Evolutionary conservation across 2,888 invertebrate species (phyloP).

Genomic region (Cremastobaeus sp.): DNA sequence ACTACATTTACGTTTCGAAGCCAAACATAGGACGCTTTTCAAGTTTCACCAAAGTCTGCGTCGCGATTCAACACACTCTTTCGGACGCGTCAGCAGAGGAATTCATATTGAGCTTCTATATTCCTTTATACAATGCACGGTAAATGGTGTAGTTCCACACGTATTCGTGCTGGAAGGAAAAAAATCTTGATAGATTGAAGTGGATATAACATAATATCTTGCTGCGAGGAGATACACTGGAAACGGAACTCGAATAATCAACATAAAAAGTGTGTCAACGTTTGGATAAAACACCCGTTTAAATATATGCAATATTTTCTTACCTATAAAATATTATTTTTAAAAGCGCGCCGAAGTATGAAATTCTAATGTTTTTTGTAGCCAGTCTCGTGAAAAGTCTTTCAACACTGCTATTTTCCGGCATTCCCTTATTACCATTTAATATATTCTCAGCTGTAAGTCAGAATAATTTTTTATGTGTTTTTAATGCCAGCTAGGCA

Average conservation of each 20-base stretch:
- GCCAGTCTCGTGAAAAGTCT: too few species aligned
- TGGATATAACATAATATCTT: conserved; percentile 24
- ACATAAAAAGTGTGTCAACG: conserved; percentile 40
- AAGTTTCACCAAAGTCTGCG: conserved; percentile 36
- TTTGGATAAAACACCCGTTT: conserved; percentile 23
- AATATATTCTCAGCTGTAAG: too few species aligned
- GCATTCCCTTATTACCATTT: too few species aligned
- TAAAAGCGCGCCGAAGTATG: background rate
- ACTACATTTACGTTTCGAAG: conserved; percentile 38
- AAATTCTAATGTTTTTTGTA: conserved; percentile 16
- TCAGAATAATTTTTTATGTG: too few species aligned
- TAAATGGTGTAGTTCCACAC: conserved; percentile 1
- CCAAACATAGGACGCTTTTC: conserved; percentile 38
- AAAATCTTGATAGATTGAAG: conserved; percentile 39
- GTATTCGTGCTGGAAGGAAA: conserved; percentile 21
- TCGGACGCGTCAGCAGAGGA: conserved; percentile 30
- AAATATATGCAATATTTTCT: conserved; percentile 26
- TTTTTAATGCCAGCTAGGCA: too few species aligned
- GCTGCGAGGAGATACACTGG: background rate
- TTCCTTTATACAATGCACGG: background rate
- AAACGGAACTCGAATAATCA: conserved; percentile 27
- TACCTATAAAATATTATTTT: conserved; percentile 17
- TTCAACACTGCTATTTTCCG: too few species aligned
- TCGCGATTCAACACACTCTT: conserved; percentile 29
- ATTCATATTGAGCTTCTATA: conserved; percentile 30